Evolutionary conservation across 2,797 vertebrate genomes (phyloP), one percentile per base, ranked within the genome.

Genomic region (Enteromius trimaculatus): DNA sequence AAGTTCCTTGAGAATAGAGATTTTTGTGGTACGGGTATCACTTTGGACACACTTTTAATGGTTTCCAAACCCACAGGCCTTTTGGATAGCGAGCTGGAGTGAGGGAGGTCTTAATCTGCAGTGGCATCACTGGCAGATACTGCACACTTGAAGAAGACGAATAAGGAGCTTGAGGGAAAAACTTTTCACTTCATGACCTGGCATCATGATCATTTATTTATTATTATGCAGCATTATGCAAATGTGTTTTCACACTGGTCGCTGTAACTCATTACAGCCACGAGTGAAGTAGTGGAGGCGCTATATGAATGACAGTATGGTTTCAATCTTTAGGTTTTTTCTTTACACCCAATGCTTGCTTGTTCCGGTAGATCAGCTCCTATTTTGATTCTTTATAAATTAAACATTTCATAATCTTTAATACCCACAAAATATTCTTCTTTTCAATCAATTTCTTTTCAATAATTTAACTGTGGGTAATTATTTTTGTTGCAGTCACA

Each of bases 1-100:
- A 68, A 81, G 65, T 74, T 90, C 91, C 89, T 70, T 70, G 70
- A 91, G 91, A 87, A 83, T 86, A 13, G 42, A 81, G 77, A 76
- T 76, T 78, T 78, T 69, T 79, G 78, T 55, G 66, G 66, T 49
- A 49, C 3, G 47, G 39, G 64, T 49, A 74, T 53, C 72, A 71
- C 71, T 84, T 51, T 84, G 62, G 69, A 72, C 77, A 66, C 29
- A 17, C 42, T 82, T 53, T 68, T 53, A 74, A 80, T 84, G 74
- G 75, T 68, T 85, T 53, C 64, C 64, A 34, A 80, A 58, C 55
- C 74, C 77, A 29, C 53, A 77, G 58, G 66, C 44, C 44, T 74
- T 55, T 83, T 66, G 78, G 26, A 85, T 49, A 47, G 79, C 1
- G 55, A 79, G 68, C 17, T 79, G 49, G 55, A 42, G 37, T 16